Conservation (phyloP, 2,888 invertebrate genomes). For the Dilophus febrilis region DNA sequence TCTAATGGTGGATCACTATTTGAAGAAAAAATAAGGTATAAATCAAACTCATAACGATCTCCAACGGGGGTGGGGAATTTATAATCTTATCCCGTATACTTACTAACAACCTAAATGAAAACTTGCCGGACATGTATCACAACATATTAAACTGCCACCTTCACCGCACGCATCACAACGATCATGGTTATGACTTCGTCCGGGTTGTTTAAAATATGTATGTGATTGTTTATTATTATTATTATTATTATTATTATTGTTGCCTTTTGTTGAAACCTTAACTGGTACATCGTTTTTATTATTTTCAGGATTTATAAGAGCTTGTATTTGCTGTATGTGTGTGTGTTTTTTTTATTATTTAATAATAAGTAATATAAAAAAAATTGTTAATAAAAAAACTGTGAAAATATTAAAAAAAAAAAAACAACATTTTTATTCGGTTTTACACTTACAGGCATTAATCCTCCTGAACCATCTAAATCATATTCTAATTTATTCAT, state of each 20-base stretch:
- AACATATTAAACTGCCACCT: slow-evolving; percentile 88
- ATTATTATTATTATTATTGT: too few relatives aligned
- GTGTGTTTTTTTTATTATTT: too few relatives aligned
- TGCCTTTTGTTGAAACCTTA: slow-evolving; percentile 44
- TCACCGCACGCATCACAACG: slow-evolving; percentile 88
- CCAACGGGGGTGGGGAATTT: neutral
- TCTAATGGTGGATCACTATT: slow-evolving; percentile 81
- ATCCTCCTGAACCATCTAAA: neutral
- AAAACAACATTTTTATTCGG: neutral
- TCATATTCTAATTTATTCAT: too few relatives aligned
- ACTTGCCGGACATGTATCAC: slow-evolving; percentile 88
- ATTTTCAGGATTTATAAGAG: slow-evolving; percentile 77
- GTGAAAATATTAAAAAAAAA: neutral
- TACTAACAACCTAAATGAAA: slow-evolving; percentile 94
- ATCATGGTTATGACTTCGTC: slow-evolving; percentile 83
- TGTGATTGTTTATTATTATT: slow-evolving; percentile 34
- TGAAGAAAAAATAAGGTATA: neutral
- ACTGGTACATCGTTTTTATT: too few relatives aligned
- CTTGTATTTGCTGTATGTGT: slow-evolving; percentile 77
- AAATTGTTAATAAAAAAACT: neutral
- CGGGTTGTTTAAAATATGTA: slow-evolving; percentile 70
- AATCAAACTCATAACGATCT: neutral
- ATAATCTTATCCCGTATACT: slow-evolving; percentile 29
- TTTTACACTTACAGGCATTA: slow-evolving; percentile 5
- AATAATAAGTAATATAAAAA: neutral